Conservation (phyloP, 2,888 invertebrate species). For the Therioaphis trifolii region DNA sequence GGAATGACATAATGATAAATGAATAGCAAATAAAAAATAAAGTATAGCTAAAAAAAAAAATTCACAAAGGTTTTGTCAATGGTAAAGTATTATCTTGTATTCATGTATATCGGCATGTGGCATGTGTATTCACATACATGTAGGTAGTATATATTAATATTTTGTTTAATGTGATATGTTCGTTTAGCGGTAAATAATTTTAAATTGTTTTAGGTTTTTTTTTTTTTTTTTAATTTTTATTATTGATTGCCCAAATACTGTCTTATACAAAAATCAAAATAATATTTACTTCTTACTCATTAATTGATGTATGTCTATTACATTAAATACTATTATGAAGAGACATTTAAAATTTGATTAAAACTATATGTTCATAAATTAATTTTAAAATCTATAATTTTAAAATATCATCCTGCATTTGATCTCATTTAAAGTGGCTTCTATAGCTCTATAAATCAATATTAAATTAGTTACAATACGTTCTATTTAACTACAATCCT, state of each 20-base stretch:
- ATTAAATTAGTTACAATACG: not conserved
- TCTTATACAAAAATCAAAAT: not conserved
- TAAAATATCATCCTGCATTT: constrained; percentile 12
- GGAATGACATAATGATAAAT: constrained; percentile 55
- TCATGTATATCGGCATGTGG: not conserved
- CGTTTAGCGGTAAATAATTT: constrained; percentile 33
- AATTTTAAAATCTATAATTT: constrained; percentile 13
- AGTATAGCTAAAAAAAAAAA: constrained; percentile 39
- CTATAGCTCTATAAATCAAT: constrained; percentile 11
- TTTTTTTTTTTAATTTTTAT: no score
- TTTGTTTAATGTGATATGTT: constrained; percentile 44
- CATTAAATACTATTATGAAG: not conserved
- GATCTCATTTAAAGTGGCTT: constrained; percentile 17
- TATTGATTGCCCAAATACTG: constrained; percentile 23
- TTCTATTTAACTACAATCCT: constrained; percentile 8
- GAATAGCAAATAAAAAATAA: constrained; percentile 24
- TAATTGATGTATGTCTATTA: not conserved
- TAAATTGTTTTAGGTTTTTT: not conserved
- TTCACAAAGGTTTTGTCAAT: constrained; percentile 23
- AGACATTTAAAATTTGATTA: no score
- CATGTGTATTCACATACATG: constrained; percentile 18
- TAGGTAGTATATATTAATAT: constrained; percentile 5
- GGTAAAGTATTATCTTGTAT: constrained; percentile 9
- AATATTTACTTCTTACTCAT: not conserved
- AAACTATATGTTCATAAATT: constrained; percentile 1